These are phyloP conservation scores for Leptosomus discolor DNA, from an alignment of 2,113 vertebrate genomes.

Conservation along the genomic window DNA sequence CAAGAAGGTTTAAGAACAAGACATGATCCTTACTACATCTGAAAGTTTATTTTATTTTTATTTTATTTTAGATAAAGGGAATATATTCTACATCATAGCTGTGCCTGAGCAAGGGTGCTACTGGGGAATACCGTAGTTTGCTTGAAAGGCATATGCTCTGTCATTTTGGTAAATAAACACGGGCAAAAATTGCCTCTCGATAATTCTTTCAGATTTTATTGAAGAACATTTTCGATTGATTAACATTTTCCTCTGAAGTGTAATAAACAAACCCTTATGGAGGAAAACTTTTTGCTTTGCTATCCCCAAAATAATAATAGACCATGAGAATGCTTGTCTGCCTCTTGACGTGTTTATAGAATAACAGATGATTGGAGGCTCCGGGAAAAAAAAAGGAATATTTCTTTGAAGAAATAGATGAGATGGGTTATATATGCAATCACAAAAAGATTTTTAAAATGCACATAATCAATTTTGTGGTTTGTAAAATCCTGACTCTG, in stretches of 20 bases:
- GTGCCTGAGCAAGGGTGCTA: neutral
- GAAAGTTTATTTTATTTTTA: neutral
- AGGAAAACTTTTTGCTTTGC: neutral
- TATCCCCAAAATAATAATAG: neutral
- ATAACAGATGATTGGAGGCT: neutral
- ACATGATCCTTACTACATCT: neutral
- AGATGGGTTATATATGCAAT: neutral
- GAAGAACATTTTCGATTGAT: neutral
- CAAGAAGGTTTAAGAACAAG: neutral
- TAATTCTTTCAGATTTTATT: neutral
- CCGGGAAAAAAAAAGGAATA: neutral
- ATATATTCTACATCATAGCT: neutral
- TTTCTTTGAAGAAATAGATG: neutral
- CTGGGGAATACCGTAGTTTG: neutral
- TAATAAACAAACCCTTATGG: neutral
- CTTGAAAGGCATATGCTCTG: neutral
- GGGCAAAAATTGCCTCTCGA: neutral
- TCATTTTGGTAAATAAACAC: neutral
- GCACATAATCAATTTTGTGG: neutral
- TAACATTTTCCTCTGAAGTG: neutral
- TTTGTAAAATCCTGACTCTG: neutral
- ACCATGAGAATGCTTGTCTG: neutral
- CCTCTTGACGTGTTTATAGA: neutral
- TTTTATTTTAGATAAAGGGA: neutral
- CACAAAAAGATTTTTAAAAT: neutral